Percentiles rank a stretch among this genome's conserved stretches.
These are phyloP conservation scores for Acleris literana DNA, from an alignment of 2,888 invertebrate species.

Conservation along the genomic window DNA sequence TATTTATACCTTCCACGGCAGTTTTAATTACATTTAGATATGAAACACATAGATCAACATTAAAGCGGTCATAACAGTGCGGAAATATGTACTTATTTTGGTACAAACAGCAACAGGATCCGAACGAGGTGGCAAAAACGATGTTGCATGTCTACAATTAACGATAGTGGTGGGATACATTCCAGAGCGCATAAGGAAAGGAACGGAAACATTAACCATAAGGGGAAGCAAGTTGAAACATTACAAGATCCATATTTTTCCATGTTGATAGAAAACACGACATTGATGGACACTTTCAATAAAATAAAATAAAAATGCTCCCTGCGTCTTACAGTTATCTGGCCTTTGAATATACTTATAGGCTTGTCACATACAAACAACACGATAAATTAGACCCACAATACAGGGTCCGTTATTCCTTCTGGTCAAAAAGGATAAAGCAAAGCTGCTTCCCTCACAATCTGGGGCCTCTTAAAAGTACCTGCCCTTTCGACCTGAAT, in stretches of 20 bases:
- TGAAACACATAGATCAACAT: conserved; percentile 15
- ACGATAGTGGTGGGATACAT: conserved; percentile 41
- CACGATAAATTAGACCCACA: too few relatives aligned
- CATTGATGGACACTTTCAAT: conserved; percentile 43
- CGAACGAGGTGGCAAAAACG: neutral
- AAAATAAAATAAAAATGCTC: conserved; percentile 45
- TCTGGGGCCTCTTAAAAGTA: too few relatives aligned
- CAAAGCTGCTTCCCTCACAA: too few relatives aligned
- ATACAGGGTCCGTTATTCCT: too few relatives aligned
- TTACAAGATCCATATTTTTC: conserved; percentile 42
- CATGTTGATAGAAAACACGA: conserved; percentile 43
- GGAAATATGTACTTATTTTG: conserved; percentile 6
- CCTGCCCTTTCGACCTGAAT: too few relatives aligned
- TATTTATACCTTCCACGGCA: conserved; percentile 1
- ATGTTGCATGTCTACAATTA: neutral
- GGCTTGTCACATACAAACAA: too few relatives aligned
- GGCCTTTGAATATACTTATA: conserved; percentile 24
- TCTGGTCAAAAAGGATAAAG: too few relatives aligned
- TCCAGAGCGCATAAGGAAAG: conserved; percentile 44
- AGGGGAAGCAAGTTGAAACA: conserved; percentile 41
- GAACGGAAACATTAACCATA: conserved; percentile 44
- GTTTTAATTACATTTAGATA: conserved; percentile 19
- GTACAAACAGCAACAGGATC: conserved; percentile 1
- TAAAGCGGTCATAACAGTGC: conserved; percentile 16
- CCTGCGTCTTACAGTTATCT: conserved; percentile 28